These are phyloP conservation scores for Diarsia rubi DNA, from an alignment of 2,888 invertebrate genomes.

Conservation along the genomic window DNA sequence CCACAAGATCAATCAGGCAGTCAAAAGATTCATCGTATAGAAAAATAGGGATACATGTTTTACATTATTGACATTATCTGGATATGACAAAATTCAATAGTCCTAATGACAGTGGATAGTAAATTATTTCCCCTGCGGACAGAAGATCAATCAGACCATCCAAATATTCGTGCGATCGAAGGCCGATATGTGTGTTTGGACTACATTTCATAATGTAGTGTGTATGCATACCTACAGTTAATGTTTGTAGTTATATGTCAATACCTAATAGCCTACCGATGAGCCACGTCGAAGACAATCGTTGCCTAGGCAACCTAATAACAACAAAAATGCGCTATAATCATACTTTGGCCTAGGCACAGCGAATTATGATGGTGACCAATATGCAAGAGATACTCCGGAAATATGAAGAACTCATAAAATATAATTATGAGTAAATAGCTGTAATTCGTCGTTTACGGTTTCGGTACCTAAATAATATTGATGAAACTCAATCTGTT, in stretches of 20 bases:
- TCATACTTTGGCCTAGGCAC: slow-evolving; percentile 36
- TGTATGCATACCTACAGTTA: slow-evolving; percentile 69
- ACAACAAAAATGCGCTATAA: slow-evolving; percentile 81
- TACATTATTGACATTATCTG: slow-evolving; percentile 20
- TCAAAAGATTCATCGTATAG: neutral
- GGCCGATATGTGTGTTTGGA: slow-evolving; percentile 78
- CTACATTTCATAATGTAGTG: slow-evolving; percentile 72
- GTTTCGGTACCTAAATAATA: neutral
- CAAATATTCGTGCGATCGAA: slow-evolving; percentile 79
- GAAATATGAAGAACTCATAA: neutral
- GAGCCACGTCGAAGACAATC: slow-evolving; percentile 86
- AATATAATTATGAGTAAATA: neutral
- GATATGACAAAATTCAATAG: slow-evolving; percentile 42
- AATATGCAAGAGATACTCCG: slow-evolving; percentile 16
- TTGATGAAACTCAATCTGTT: neutral
- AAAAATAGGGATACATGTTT: neutral
- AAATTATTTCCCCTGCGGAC: slow-evolving; percentile 71
- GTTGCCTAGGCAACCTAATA: slow-evolving; percentile 81
- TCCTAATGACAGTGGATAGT: slow-evolving; percentile 61
- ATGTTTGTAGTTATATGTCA: slow-evolving; percentile 83
- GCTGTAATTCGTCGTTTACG: neutral
- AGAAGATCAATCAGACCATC: slow-evolving; percentile 77
- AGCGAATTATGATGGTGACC: slow-evolving; percentile 35
- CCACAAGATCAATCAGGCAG: too few relatives aligned
- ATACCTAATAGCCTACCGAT: slow-evolving; percentile 85